Evolutionary conservation across 2,888 invertebrate species (phyloP).

Genomic region (Drosophila anomelani): DNA sequence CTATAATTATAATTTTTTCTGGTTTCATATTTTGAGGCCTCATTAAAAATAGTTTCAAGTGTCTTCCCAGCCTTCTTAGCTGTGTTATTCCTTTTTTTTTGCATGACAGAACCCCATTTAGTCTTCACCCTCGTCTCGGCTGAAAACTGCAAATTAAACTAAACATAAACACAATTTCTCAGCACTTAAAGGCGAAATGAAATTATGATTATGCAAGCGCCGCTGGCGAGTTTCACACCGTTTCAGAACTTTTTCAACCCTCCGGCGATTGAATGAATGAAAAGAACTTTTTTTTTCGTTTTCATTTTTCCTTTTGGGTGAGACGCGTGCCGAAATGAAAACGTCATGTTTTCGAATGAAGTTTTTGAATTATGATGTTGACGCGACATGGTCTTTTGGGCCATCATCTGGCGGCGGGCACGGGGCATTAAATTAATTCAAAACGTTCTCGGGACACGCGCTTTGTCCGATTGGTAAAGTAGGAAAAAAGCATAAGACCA

Average conservation of each 20-base stretch:
- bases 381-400: slow-evolving; percentile 49
- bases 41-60: slow-evolving; percentile 6
- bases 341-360: slow-evolving; percentile 78
- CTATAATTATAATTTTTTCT: neutral
- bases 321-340: slow-evolving; percentile 75
- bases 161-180: slow-evolving; percentile 73
- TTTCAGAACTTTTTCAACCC: slow-evolving; percentile 57
- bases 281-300: slow-evolving; percentile 13
- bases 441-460: slow-evolving; percentile 79
- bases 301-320: slow-evolving; percentile 7
- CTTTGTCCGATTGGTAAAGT: slow-evolving; percentile 71
- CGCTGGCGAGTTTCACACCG: slow-evolving; percentile 67
- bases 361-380: slow-evolving; percentile 81
- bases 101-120: slow-evolving; percentile 64
- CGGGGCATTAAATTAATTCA: slow-evolving; percentile 79
- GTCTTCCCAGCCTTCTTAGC: slow-evolving; percentile 15
- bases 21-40: neutral
- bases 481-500: slow-evolving; percentile 39
- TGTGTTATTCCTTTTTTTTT: slow-evolving; percentile 43
- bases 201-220: slow-evolving; percentile 71
- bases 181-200: slow-evolving; percentile 70
- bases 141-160: slow-evolving; percentile 71
- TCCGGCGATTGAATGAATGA: slow-evolving; percentile 22
- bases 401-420: slow-evolving; percentile 54
- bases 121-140: slow-evolving; percentile 46